phyloP scores from a whole-genome alignment of 2,888 invertebrate species.

The Lasioglossum villosulum region DNA sequence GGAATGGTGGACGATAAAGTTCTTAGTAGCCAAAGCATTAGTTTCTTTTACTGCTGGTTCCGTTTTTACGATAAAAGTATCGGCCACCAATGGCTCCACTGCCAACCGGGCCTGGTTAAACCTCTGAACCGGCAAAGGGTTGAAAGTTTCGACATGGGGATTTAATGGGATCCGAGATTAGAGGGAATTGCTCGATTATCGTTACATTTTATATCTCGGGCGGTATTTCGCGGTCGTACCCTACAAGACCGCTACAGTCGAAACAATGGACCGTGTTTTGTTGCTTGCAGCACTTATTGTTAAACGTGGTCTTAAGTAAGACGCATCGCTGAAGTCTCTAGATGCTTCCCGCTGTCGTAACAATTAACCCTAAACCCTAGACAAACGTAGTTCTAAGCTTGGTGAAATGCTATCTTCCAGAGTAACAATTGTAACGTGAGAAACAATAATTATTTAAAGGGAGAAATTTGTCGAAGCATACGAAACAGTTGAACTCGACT shows the following conservation, averaged over 20 bases:
- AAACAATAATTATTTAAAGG: neutral
- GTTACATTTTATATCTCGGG: slow-evolving; percentile 52
- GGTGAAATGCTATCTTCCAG: neutral
- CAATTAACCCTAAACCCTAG: slow-evolving; percentile 30
- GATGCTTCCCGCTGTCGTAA: slow-evolving; percentile 13
- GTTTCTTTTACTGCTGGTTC: slow-evolving; percentile 6
- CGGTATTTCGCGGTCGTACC: slow-evolving; percentile 48
- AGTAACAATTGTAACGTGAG: neutral
- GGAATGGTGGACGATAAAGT: neutral
- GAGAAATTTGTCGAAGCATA: neutral
- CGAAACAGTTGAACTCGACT: neutral
- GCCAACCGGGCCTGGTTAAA: slow-evolving; percentile 26
- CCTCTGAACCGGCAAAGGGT: slow-evolving; percentile 24
- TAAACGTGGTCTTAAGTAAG: slow-evolving; percentile 44
- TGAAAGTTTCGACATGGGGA: slow-evolving; percentile 48
- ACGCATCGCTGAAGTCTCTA: slow-evolving; percentile 21
- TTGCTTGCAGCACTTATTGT: slow-evolving; percentile 30
- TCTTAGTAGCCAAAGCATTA: neutral
- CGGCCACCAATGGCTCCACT: slow-evolving; percentile 21
- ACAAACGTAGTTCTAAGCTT: neutral
- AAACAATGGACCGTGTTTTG: slow-evolving; percentile 44
- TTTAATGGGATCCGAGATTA: slow-evolving; percentile 51
- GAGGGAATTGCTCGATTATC: slow-evolving; percentile 55
- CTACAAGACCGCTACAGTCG: slow-evolving; percentile 46
- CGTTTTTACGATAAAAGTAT: slow-evolving; percentile 30